A percentile compares a stretch with the other conserved stretches of the same genome.
These are phyloP conservation scores for Candoia aspera DNA, from an alignment of 2,113 vertebrate genomes.

Conservation along the genomic window DNA sequence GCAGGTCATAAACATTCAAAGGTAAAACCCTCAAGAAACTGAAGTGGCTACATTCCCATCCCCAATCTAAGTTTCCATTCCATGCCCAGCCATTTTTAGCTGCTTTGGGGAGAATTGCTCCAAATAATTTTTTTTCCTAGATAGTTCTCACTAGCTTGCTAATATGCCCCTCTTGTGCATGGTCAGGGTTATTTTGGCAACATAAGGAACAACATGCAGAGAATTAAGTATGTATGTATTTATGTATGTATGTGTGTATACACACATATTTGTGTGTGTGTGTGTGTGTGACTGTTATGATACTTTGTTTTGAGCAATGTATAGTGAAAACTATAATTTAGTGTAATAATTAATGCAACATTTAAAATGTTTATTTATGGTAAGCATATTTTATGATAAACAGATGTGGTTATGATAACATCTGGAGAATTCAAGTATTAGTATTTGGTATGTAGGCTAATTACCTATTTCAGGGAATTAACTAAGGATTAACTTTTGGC, in stretches of 20 bases:
- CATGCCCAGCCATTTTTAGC: background rate
- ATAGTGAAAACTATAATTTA: background rate
- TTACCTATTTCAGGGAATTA: background rate
- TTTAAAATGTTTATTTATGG: background rate
- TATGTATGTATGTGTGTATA: too few relatives aligned
- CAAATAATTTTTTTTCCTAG: background rate
- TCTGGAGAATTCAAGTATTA: too few relatives aligned
- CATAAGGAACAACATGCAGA: background rate
- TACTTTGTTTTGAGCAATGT: background rate
- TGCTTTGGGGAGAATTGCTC: background rate
- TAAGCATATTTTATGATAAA: background rate
- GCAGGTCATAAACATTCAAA: background rate
- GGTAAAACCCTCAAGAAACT: background rate
- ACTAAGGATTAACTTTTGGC: background rate
- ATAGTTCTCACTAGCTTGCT: background rate
- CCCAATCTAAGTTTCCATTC: background rate
- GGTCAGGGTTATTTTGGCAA: background rate
- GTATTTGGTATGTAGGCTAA: background rate
- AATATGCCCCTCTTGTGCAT: background rate
- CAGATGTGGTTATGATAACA: background rate
- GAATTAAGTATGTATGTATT: background rate
- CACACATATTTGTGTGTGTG: too few relatives aligned
- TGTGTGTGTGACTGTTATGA: background rate
- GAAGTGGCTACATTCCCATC: background rate
- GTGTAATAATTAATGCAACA: background rate